Conservation (phyloP, 2,888 invertebrate genomes). For the Steinernema carpocapsae region DNA sequence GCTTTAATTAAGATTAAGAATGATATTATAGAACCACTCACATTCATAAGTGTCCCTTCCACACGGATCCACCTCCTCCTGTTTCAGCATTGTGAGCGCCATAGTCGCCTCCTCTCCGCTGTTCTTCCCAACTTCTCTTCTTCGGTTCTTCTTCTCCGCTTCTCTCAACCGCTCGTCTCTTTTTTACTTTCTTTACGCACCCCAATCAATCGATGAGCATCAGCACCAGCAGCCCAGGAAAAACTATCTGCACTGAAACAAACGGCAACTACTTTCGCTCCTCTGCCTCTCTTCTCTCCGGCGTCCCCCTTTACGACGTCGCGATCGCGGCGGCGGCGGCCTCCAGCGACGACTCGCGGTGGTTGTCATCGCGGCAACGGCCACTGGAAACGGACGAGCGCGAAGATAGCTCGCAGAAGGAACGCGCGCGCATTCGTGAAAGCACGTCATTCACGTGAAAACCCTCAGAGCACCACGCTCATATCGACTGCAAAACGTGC, state of each 20-base stretch:
- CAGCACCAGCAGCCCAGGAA: background rate
- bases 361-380: background rate
- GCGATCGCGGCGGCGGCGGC: background rate
- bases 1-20: too few species aligned
- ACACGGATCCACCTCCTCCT: constrained; percentile 18
- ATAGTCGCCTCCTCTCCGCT: background rate
- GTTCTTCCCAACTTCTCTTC: background rate
- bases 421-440: too few species aligned
- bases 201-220: constrained; percentile 27
- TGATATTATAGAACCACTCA: too few species aligned
- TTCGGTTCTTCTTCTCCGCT: background rate
- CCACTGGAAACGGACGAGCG: background rate
- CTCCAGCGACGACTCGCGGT: background rate
- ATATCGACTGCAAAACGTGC: background rate
- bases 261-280: background rate
- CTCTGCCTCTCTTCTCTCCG: background rate
- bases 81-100: constrained; percentile 28
- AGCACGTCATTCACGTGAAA: constrained; percentile 20
- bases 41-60: constrained; percentile 21
- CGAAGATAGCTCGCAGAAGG: background rate
- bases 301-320: background rate
- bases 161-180: background rate
- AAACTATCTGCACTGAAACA: constrained; percentile 28
- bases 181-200: background rate
- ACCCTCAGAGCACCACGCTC: background rate